phyloP scores from a whole-genome alignment of 2,113 vertebrate species.

The Rallus limicola region DNA sequence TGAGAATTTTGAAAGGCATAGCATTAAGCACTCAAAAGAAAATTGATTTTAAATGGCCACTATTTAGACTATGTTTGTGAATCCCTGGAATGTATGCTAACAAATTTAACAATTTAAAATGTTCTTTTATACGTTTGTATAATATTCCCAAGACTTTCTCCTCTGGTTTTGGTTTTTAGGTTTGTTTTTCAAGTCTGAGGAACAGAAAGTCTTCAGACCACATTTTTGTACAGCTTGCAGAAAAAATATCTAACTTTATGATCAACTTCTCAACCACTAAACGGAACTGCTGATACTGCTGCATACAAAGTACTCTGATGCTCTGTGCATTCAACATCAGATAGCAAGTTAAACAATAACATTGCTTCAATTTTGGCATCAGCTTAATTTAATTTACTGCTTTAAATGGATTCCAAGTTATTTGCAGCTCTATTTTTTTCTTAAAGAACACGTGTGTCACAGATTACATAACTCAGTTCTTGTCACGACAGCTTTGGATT shows the following conservation, averaged over 20 bases:
- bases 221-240: neutral
- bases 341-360: no score
- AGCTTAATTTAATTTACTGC: neutral
- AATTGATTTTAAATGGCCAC: neutral
- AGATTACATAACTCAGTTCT: neutral
- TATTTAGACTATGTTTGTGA: neutral
- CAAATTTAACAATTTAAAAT: neutral
- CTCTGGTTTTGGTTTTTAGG: neutral
- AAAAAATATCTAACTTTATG: neutral
- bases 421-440: neutral
- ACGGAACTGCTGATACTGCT: neutral
- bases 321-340: neutral
- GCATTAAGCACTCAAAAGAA: slow-evolving; percentile 32
- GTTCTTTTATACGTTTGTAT: neutral
- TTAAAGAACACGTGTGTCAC: neutral
- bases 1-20: neutral
- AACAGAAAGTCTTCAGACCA: neutral
- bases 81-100: neutral
- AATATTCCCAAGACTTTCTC: neutral
- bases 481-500: neutral
- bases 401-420: neutral
- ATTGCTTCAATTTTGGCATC: neutral
- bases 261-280: neutral
- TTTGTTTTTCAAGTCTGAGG: neutral
- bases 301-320: neutral